phyloP scores from a whole-genome alignment of 92 coral and sea anemone species.

The Zoanthus solanderi region DNA sequence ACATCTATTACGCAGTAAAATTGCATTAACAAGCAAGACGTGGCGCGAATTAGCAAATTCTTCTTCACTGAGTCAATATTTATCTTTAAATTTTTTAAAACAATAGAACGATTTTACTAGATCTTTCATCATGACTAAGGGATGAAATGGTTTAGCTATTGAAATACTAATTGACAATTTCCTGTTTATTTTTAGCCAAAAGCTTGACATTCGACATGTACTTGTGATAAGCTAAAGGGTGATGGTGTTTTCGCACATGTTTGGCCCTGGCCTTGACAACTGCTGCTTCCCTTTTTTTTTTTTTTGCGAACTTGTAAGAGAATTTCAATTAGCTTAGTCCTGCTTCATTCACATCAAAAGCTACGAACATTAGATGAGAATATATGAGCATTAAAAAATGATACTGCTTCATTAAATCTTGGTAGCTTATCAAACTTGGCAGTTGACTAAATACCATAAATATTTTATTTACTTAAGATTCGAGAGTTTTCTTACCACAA shows the following conservation, averaged over 20 bases:
- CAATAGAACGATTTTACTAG: no score
- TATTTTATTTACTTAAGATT: no score
- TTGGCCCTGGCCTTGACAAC: not conserved
- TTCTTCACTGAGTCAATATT: no score
- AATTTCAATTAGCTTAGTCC: not conserved
- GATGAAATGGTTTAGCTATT: not conserved
- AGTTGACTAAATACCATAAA: not conserved
- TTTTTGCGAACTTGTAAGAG: not conserved
- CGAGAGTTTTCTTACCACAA: no score
- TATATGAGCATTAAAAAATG: not conserved
- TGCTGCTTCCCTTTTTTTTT: not conserved
- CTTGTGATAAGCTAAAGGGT: not conserved
- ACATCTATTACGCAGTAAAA: no score
- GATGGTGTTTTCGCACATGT: not conserved
- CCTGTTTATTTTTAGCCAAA: constrained; percentile 35
- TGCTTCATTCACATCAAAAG: not conserved
- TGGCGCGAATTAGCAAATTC: no score
- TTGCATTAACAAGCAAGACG: no score
- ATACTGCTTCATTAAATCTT: not conserved
- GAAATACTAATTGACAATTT: constrained; percentile 38
- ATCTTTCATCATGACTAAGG: no score
- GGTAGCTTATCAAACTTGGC: not conserved
- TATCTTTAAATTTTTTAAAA: no score
- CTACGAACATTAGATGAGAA: not conserved
- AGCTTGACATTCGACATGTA: not conserved